Conservation (phyloP, 2,797 vertebrate species). For the Rhincodon typus region DNA sequence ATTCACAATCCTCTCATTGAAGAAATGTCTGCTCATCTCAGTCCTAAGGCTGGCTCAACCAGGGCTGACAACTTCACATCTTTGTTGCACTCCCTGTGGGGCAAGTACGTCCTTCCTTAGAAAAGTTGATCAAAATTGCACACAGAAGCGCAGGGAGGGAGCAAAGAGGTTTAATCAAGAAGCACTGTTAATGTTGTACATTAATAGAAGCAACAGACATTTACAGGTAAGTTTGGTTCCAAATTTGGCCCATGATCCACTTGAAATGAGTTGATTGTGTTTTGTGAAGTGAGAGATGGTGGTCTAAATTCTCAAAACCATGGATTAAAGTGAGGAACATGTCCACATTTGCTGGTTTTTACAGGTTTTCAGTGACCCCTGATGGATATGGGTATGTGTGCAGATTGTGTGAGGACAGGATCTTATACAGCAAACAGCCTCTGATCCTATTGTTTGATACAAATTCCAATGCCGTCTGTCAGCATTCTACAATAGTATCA, state of each 20-base stretch:
- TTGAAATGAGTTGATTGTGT: background rate
- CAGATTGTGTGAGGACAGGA: background rate
- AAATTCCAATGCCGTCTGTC: background rate
- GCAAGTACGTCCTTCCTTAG: background rate
- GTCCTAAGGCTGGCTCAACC: too few relatives aligned
- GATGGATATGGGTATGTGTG: background rate
- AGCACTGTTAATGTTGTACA: background rate
- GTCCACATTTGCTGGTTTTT: background rate
- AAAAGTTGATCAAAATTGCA: background rate
- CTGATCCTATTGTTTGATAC: background rate
- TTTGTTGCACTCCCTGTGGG: background rate
- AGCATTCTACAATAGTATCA: background rate
- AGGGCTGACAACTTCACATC: too few relatives aligned
- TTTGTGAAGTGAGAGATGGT: background rate
- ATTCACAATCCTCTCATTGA: background rate
- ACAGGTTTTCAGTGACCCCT: background rate
- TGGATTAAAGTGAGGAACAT: background rate
- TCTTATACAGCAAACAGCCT: background rate
- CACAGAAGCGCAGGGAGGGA: background rate
- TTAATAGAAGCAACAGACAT: background rate
- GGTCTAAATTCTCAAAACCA: background rate
- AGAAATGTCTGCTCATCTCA: too few relatives aligned
- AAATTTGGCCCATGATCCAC: background rate
- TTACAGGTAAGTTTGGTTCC: background rate
- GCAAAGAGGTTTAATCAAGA: background rate